phyloP scores from a whole-genome alignment of 2,797 vertebrate genomes.

The Tapera naevia region DNA sequence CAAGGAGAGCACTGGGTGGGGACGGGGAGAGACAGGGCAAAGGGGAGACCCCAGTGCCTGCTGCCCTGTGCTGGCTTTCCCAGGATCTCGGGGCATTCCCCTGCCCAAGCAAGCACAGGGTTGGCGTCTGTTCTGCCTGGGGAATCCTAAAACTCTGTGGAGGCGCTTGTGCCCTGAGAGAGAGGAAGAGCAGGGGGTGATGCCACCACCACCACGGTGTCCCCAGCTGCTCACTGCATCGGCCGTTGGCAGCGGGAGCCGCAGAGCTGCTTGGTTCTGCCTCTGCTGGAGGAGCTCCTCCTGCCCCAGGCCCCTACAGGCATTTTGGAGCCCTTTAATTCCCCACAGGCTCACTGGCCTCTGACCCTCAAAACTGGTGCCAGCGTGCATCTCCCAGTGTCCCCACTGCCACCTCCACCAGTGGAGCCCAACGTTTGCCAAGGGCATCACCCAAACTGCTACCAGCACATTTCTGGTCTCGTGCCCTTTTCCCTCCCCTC shows the following conservation, averaged over 20 bases:
- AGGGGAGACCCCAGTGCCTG: not conserved
- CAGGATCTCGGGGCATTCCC: not conserved
- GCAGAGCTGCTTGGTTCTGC: rapidly evolving
- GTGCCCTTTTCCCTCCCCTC: not conserved
- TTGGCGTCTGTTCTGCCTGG: not conserved
- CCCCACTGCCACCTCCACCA: not conserved
- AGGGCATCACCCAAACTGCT: rapidly evolving
- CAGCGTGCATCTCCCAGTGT: not conserved
- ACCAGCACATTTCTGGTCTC: not conserved
- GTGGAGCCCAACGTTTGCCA: not conserved
- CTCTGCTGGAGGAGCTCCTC: not conserved
- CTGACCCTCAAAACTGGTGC: not conserved
- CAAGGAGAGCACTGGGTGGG: not conserved
- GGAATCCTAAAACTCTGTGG: not conserved
- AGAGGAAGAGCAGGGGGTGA: not conserved
- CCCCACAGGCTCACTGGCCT: rapidly evolving
- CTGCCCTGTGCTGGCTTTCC: rapidly evolving
- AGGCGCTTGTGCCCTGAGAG: not conserved
- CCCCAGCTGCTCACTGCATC: rapidly evolving
- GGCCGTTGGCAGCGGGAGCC: rapidly evolving
- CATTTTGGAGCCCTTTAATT: not conserved
- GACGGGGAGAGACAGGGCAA: rapidly evolving
- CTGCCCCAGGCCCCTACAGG: rapidly evolving
- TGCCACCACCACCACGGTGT: rapidly evolving
- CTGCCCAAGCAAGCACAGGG: not conserved